These are phyloP conservation scores for Aphaenogaster ashmeadi DNA, from an alignment of 1,140 invertebrate genomes.

Conservation along the genomic window DNA sequence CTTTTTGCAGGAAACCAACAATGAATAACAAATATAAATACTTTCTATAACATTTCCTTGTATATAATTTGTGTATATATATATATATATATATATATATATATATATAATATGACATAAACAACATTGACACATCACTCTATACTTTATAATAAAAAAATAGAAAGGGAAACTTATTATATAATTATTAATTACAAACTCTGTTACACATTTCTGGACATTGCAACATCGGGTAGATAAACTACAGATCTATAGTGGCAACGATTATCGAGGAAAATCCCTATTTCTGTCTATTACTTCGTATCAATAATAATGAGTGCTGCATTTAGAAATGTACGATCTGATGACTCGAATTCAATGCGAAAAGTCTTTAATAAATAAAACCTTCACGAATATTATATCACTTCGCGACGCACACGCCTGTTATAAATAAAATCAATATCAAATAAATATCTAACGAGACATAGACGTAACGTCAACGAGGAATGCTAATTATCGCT, in stretches of 20 bases:
- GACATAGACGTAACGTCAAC: conserved; percentile 32
- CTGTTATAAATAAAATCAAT: conserved; percentile 16
- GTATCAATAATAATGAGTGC: background rate
- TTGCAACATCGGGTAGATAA: conserved; percentile 25
- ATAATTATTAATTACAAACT: conserved; percentile 36
- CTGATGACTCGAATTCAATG: background rate
- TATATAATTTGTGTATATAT: conserved; percentile 2
- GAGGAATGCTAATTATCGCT: conserved; percentile 31
- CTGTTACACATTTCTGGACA: conserved; percentile 26
- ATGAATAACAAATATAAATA: background rate
- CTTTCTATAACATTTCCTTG: background rate
- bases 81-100: background rate
- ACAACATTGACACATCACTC: background rate
- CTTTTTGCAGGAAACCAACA: background rate
- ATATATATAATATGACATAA: conserved; percentile 23
- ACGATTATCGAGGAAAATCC: conserved; percentile 4
- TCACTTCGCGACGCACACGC: conserved; percentile 3
- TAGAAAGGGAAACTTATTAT: conserved; percentile 9
- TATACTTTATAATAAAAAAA: conserved; percentile 39
- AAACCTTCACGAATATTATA: conserved; percentile 24
- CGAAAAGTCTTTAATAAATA: conserved; percentile 38
- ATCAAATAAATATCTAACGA: conserved; percentile 44
- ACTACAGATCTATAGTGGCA: conserved; percentile 37
- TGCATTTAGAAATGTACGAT: conserved; percentile 9
- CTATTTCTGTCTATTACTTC: conserved; percentile 14